A percentile compares a stretch with the other conserved stretches of the same genome.
Evolutionary conservation across 2,113 vertebrate species (phyloP).

Genomic region (Chaetops frenatus): DNA sequence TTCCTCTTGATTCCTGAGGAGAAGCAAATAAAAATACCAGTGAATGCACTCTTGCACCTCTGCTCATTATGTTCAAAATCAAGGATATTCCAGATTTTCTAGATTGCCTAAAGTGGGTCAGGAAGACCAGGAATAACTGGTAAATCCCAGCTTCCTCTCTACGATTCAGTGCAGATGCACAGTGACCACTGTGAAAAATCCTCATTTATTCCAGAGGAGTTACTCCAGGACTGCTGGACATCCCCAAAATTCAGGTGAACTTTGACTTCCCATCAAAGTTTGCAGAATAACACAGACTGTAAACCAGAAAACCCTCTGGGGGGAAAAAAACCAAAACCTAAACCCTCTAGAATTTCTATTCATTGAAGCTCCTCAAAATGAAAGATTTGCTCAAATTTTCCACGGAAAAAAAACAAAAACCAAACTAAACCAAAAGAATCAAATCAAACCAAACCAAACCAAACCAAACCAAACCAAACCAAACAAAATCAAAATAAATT

Average conservation of each 20-base stretch:
- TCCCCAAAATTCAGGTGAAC: background rate
- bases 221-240: background rate
- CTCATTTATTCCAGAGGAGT: background rate
- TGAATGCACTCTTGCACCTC: background rate
- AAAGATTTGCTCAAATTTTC: background rate
- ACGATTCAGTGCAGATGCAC: background rate
- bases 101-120: background rate
- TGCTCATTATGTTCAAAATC: background rate
- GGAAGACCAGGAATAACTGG: background rate
- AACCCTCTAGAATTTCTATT: rapidly evolving
- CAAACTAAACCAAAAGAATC: too few relatives aligned
- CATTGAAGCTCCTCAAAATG: background rate
- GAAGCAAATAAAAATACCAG: background rate
- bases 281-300: background rate
- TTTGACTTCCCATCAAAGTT: background rate
- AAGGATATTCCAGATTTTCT: background rate
- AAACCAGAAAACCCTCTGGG: background rate
- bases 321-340: rapidly evolving
- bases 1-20: background rate
- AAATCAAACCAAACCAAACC: background rate
- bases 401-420: too few relatives aligned
- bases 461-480: background rate
- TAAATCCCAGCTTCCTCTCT: background rate
- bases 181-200: background rate
- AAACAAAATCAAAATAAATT: background rate